Evolutionary conservation across 1,140 invertebrate species (phyloP).

Genomic region (Drosophila funebris): DNA sequence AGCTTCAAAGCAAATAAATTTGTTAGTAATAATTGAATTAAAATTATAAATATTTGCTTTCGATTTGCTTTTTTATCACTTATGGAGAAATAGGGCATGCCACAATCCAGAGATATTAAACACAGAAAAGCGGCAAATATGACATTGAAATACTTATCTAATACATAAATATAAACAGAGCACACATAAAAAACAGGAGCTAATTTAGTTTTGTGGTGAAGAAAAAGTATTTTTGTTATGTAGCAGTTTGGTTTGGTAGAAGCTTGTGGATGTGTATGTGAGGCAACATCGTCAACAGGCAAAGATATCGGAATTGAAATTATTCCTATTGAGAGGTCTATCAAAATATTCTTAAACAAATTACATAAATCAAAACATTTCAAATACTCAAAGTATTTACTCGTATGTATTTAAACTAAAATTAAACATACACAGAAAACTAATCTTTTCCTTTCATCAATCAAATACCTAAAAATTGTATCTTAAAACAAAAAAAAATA

Average conservation of each 20-base stretch:
- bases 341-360: background rate
- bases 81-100: slow-evolving; percentile 60
- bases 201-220: background rate
- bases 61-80: slow-evolving; percentile 16
- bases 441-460: background rate
- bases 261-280: slow-evolving; percentile 15
- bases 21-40: slow-evolving; percentile 64
- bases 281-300: slow-evolving; percentile 43
- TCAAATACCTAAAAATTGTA: background rate
- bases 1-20: slow-evolving; percentile 74
- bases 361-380: background rate
- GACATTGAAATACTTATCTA: slow-evolving; percentile 24
- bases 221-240: background rate
- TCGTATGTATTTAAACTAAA: background rate
- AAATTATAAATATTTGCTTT: slow-evolving; percentile 38
- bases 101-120: slow-evolving; percentile 58
- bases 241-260: slow-evolving; percentile 1
- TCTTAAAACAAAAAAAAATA: slow-evolving; percentile 4
- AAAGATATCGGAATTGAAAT: background rate
- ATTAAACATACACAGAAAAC: background rate
- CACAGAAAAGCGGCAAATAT: slow-evolving; percentile 45
- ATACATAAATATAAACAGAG: slow-evolving; percentile 8
- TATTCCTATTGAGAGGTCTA: background rate
- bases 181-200: slow-evolving; percentile 11
- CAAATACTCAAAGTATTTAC: no score